Conservation (phyloP, 30 jellyfish, hydroid and myxozoan species). For the Aurelia aurita complex sp. Pacific region DNA sequence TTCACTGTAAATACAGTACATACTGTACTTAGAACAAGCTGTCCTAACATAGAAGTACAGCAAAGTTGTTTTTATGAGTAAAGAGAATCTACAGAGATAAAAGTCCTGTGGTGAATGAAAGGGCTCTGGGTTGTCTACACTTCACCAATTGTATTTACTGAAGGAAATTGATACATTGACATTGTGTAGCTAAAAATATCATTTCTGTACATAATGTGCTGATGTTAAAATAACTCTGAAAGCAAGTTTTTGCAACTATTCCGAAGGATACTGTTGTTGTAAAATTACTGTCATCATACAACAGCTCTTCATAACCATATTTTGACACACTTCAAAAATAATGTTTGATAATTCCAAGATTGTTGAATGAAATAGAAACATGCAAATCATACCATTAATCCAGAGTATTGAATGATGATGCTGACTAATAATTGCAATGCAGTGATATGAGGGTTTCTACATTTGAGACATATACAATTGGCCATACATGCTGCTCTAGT, state of each 20-base stretch:
- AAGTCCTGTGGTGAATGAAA: too few species aligned
- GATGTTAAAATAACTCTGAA: not conserved
- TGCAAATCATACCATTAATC: not conserved
- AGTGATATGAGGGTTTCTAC: conserved; percentile 2
- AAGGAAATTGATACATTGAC: too few species aligned
- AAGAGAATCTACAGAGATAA: too few species aligned
- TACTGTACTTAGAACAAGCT: too few species aligned
- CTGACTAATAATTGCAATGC: not conserved
- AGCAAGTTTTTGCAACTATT: too few species aligned
- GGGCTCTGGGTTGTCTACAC: too few species aligned
- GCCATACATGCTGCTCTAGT: conserved; percentile 4
- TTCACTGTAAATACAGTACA: too few species aligned
- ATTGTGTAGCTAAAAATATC: too few species aligned
- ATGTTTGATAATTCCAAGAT: not conserved
- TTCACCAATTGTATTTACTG: too few species aligned
- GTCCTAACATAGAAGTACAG: too few species aligned
- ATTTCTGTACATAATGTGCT: not conserved
- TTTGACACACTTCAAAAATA: not conserved
- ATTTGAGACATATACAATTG: not conserved
- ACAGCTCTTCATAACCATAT: not conserved
- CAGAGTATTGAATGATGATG: not conserved
- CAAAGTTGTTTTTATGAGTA: too few species aligned
- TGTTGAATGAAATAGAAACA: not conserved
- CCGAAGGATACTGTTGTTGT: too few species aligned
- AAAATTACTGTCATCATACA: not conserved